Evolutionary conservation across 2,888 invertebrate species (phyloP), one percentile per base, ranked within the genome.

Genomic region (Apotomis turbidana): DNA sequence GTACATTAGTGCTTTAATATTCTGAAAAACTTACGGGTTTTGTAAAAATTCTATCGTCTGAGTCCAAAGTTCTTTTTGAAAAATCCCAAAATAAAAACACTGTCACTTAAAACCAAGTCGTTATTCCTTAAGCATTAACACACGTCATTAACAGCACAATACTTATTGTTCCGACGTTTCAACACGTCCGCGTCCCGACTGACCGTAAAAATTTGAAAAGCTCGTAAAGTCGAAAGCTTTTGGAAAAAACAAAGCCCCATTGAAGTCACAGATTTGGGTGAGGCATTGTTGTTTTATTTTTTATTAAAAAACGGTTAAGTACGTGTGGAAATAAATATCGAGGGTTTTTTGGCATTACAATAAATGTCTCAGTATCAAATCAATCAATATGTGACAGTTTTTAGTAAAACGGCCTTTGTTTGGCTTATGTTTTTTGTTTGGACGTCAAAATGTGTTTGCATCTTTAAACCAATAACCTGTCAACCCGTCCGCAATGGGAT

Each of bases 241-340:
- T 46, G 66, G 36, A 55, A 61, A 64, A 62, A 72, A 72, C 71
- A 72, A 72, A 62, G 68, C 36, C n/a, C 68, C 62, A 68, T 68
- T 71, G 71, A 58, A 71, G 61, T 59, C 66, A 27, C 27, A 44
- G 71, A 61, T 62, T 55, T 61, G 57, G 70, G 67, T 13, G 41
- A 52, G 15, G 41, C 60, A 61, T 72, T 68, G 67, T 72, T 72
- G 51, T 41, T 59, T 57, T 58, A 13, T 54, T 59, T 27, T 58
- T 38, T 8, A 36, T 49, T 13, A n/a, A n/a, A 41, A 58, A 57
- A 52, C 9, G 38, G 51, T 38, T 13, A 51, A 59, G 63, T 13
- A 44, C 13, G 52, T 15, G 15, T 27, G 6, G 46, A 10, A 58
- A 59, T 52, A 44, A 60, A 36, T 44, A 15, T 10, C 4, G 41